Evolutionary conservation across 2,113 vertebrate genomes (phyloP).

Genomic region (Aepyceros melampus): DNA sequence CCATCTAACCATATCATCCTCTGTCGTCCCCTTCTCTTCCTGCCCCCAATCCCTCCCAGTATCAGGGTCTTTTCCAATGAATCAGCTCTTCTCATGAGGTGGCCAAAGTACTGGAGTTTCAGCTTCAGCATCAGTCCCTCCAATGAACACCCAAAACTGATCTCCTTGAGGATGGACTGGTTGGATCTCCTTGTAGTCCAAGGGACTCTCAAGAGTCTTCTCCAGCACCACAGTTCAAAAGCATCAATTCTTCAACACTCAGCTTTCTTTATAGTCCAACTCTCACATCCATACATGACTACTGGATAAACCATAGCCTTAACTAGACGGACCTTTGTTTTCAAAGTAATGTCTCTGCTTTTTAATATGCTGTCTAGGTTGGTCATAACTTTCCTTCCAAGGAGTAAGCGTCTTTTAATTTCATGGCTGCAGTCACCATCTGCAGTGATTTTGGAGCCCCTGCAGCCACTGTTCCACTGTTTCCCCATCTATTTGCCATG

Average conservation of each 20-base stretch:
- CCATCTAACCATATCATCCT: background rate
- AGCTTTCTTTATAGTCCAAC: background rate
- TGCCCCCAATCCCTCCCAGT: background rate
- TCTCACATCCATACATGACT: background rate
- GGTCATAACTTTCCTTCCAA: background rate
- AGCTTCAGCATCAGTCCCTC: background rate
- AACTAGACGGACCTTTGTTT: background rate
- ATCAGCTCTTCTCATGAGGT: background rate
- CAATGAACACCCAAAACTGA: background rate
- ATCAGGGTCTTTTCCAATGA: background rate
- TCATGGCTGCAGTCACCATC: background rate
- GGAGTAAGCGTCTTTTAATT: background rate
- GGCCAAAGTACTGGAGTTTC: background rate
- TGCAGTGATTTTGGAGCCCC: background rate
- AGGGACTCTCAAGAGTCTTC: background rate
- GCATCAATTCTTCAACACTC: background rate
- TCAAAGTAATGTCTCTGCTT: background rate
- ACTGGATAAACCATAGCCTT: background rate
- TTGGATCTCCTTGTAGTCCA: background rate
- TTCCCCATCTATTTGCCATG: background rate
- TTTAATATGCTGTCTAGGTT: background rate
- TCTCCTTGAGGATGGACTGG: background rate
- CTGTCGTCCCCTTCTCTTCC: accelerated
- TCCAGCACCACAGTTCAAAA: background rate
- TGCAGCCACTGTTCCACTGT: accelerated